These are phyloP conservation scores for Strongylocentrotus purpuratus DNA, from an alignment of 35 echinoderm and acorn worm species.

Conservation along the genomic window DNA sequence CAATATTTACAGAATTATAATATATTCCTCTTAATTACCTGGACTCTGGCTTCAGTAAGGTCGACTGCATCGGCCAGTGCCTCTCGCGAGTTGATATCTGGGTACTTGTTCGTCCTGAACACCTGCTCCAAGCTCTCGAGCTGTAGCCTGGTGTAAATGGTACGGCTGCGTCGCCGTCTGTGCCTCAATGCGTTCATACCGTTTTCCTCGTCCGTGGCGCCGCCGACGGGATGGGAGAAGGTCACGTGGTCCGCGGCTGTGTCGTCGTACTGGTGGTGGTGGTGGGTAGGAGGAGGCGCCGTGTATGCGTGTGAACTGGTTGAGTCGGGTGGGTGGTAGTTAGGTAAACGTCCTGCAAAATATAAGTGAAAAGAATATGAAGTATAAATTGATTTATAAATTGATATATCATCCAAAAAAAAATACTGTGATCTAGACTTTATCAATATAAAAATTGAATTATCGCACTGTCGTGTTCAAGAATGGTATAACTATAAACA, in stretches of 20 bases:
- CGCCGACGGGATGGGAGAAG: neutral
- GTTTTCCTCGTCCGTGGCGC: slow-evolving; percentile 19
- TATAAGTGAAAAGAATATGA: too few species aligned
- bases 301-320: neutral
- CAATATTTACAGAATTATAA: too few species aligned
- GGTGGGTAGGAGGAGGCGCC: neutral
- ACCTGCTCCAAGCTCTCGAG: slow-evolving; percentile 61
- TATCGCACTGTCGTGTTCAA: too few species aligned
- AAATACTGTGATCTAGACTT: too few species aligned
- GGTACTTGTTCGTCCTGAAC: slow-evolving; percentile 76
- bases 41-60: slow-evolving; percentile 83
- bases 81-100: slow-evolving; percentile 74
- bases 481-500: too few species aligned
- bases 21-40: slow-evolving; percentile 50
- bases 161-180: slow-evolving; percentile 73
- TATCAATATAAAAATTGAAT: too few species aligned
- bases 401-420: too few species aligned
- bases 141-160: slow-evolving; percentile 69
- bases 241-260: slow-evolving; percentile 2
- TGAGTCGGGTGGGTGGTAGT: neutral
- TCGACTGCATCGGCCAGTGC: slow-evolving; percentile 66
- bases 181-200: slow-evolving; percentile 49
- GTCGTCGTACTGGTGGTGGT: neutral
- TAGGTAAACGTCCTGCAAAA: neutral
- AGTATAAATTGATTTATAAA: too few species aligned